Evolutionary conservation across 2,888 invertebrate species (phyloP).

Genomic region (Heliconius hortense): DNA sequence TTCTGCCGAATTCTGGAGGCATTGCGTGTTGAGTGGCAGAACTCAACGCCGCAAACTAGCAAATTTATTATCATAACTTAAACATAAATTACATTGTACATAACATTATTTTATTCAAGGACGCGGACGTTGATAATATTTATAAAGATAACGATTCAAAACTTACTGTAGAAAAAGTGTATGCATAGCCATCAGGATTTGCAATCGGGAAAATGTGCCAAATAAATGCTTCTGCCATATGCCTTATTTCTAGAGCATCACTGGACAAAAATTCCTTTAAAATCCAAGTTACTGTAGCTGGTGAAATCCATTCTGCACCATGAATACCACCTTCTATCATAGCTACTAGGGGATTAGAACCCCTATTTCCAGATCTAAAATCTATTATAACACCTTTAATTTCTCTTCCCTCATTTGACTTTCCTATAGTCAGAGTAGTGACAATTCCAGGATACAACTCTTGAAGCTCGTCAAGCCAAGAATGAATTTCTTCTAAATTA

Average conservation of each 20-base stretch:
- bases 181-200: conserved; percentile 89
- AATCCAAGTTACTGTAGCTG: conserved; percentile 86
- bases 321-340: conserved; percentile 83
- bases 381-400: conserved; percentile 74
- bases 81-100: not conserved
- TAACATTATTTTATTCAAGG: not conserved
- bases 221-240: conserved; percentile 84
- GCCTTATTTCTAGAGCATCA: conserved; percentile 74
- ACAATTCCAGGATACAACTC: conserved; percentile 71
- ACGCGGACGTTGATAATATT: too few relatives aligned
- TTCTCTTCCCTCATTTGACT: conserved; percentile 66
- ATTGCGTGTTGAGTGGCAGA: too few relatives aligned
- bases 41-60: too few relatives aligned
- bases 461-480: conserved; percentile 81
- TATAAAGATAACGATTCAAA: not conserved
- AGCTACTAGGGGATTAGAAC: conserved; percentile 45
- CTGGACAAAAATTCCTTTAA: conserved; percentile 87
- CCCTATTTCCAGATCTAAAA: conserved; percentile 49
- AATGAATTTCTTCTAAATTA: conserved; percentile 80
- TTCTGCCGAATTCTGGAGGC: too few relatives aligned
- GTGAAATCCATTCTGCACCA: conserved; percentile 89
- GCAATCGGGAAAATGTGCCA: conserved; percentile 89
- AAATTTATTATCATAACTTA: not conserved
- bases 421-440: conserved; percentile 63
- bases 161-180: conserved; percentile 83